Conservation (phyloP, 2,113 vertebrate species). For the Lophotis ruficrista region DNA sequence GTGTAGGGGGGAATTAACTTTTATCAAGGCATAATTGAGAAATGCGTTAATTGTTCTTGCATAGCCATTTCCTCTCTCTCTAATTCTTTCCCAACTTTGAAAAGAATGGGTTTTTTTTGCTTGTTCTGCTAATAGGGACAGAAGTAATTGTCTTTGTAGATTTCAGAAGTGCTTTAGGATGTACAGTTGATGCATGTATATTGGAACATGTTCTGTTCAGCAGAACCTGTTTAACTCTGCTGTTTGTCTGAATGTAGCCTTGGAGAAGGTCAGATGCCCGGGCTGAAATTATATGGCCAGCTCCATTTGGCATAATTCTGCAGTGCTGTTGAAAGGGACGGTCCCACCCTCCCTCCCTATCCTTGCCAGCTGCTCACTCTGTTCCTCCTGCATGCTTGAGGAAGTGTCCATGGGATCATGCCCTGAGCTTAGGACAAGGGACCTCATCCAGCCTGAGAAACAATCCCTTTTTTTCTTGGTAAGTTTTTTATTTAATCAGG, state of each 20-base stretch:
- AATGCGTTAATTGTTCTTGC: not conserved
- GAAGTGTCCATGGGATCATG: not conserved
- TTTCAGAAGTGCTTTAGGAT: not conserved
- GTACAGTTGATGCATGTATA: not conserved
- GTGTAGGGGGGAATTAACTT: not conserved
- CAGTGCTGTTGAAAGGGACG: not conserved
- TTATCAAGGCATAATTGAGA: not conserved
- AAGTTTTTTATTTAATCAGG: not conserved
- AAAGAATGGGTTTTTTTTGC: not conserved
- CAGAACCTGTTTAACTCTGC: not conserved
- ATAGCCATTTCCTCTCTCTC: not conserved
- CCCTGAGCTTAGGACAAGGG: not conserved
- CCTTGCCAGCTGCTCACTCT: not conserved
- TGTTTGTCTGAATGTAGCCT: not conserved
- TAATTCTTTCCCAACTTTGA: not conserved
- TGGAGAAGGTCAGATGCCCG: not conserved
- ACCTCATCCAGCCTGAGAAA: not conserved
- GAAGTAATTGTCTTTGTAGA: not conserved
- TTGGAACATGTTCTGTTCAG: not conserved
- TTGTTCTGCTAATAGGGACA: not conserved
- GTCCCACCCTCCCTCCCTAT: accelerated
- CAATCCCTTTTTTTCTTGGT: not conserved
- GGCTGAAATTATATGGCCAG: not conserved
- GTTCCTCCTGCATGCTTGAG: not conserved
- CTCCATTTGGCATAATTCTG: not conserved